Base-by-base conservation (phyloP, 2,797 vertebrate species). In the Fundulus diaphanus region DNA sequence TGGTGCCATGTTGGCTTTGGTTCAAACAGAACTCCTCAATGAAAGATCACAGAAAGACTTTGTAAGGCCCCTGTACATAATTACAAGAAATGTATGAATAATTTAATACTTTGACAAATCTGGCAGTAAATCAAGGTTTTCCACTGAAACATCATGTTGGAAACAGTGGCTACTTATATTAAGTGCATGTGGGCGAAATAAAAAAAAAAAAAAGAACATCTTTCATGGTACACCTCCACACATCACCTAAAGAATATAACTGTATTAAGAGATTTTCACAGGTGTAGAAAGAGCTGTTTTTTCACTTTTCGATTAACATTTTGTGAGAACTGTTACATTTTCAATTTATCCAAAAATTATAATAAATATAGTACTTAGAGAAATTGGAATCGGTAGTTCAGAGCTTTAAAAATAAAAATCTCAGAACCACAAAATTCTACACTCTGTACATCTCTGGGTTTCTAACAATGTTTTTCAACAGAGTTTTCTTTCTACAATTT, bases 361-460 rank as follows among this genome's bases (percentile, higher is more conserved):
- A 42, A 66, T 66, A 66, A 66, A 66, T 66, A 66, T 66, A 40
- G 63, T 42, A 66, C 63, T 63, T 31, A 20, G 6, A 66, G 24
- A 44, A 44, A 42, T 16, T 42, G 13, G 7, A 4, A 42, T 44
- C 16, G 6, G 63, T 15, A n/a, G 6, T 24, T 16, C 22, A 42
- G 24, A 61, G 31, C 31, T 61, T 61, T 35, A 15, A 22, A 61
- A 61, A 16, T n/a, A n/a, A 61, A 37, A 61, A 44, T 44, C 44
- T 44, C 44, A 44, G 12, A 44, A 12, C 44, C 44, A 51, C 49
- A 22, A 51, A 51, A 51, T 2, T 24, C 6, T 15, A 13, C 3
- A 2, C n/a, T 1, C 0, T 0, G 11, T 40, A 5, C 15, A 16
- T 40, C 35, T 65, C 9, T 27, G 20, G 20, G 18, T 7, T 54